Evolutionary conservation across 2,797 vertebrate genomes (phyloP).

Genomic region (Gymnoscopelus microlampas): DNA sequence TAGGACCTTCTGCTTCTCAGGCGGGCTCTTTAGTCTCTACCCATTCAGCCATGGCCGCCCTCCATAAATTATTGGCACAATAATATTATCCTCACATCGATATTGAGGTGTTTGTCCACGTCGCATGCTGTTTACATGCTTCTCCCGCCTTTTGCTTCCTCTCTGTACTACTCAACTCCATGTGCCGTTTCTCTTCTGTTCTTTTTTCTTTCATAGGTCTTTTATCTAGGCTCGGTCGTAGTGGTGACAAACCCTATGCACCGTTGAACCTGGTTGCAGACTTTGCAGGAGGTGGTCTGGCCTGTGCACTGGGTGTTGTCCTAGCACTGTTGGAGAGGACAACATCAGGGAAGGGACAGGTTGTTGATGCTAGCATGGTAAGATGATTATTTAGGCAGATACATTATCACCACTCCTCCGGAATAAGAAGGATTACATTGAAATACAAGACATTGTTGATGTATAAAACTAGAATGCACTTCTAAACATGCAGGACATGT

Average conservation of each 20-base stretch:
- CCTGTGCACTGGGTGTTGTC: slow-evolving; percentile 89
- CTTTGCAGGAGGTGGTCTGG: slow-evolving; percentile 90
- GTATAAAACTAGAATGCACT: no score
- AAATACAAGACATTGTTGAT: no score
- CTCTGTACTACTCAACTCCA: no score
- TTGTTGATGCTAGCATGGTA: slow-evolving; percentile 95
- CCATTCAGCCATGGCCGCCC: no score
- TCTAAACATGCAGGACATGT: no score
- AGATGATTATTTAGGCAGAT: slow-evolving; percentile 49
- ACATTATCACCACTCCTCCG: no score
- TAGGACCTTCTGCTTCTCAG: no score
- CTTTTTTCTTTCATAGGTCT: slow-evolving; percentile 79
- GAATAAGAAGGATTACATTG: no score
- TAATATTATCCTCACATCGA: background rate
- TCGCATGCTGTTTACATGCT: no score
- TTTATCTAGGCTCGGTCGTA: slow-evolving; percentile 88
- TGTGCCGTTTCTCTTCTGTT: slow-evolving; percentile 4
- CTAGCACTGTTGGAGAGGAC: slow-evolving; percentile 89
- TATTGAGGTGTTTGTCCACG: no score
- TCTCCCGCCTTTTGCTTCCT: slow-evolving; percentile 2
- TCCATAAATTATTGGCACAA: no score
- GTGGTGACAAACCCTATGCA: slow-evolving; percentile 85
- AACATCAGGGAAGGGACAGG: slow-evolving; percentile 89
- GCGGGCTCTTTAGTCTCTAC: no score
- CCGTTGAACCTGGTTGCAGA: slow-evolving; percentile 92